These are phyloP conservation scores for Calcarius lapponicus DNA, from an alignment of 2,797 vertebrate species.

Conservation along the genomic window DNA sequence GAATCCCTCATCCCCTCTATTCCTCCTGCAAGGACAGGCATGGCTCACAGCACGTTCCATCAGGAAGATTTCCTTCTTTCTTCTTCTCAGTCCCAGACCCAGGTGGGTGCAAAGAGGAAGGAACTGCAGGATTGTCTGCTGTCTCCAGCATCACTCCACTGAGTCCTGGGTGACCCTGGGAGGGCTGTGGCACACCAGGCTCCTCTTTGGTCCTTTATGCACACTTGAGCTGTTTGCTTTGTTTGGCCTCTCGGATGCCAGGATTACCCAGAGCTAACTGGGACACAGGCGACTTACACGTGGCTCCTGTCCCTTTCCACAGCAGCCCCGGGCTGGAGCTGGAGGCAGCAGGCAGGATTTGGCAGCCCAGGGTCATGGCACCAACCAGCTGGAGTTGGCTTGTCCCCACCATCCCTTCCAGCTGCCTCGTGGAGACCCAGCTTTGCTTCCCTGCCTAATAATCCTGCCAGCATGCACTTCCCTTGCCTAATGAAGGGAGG, in stretches of 20 bases:
- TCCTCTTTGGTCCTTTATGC: not conserved
- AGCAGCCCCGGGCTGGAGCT: not conserved
- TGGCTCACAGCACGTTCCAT: not conserved
- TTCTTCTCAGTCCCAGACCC: not conserved
- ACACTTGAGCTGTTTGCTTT: not conserved
- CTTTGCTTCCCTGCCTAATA: conserved; percentile 1
- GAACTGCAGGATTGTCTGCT: not conserved
- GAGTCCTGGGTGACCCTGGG: not conserved
- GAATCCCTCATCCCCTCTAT: not conserved
- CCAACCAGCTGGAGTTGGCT: conserved; percentile 10
- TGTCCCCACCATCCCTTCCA: not conserved
- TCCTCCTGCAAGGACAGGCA: not conserved
- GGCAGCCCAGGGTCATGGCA: not conserved
- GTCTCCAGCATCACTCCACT: not conserved
- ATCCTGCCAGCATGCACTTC: conserved; percentile 28
- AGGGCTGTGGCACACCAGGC: not conserved
- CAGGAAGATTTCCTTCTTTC: not conserved
- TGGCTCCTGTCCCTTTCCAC: not conserved
- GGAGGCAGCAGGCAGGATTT: conserved; percentile 27
- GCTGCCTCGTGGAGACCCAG: not conserved
- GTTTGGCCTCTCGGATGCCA: not conserved
- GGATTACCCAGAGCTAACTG: not conserved
- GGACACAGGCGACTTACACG: not conserved
- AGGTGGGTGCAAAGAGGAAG: not conserved
- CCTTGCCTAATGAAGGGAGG: conserved; percentile 36